These are phyloP conservation scores for Graphium colonna DNA, from an alignment of 2,888 invertebrate genomes.

Conservation along the genomic window DNA sequence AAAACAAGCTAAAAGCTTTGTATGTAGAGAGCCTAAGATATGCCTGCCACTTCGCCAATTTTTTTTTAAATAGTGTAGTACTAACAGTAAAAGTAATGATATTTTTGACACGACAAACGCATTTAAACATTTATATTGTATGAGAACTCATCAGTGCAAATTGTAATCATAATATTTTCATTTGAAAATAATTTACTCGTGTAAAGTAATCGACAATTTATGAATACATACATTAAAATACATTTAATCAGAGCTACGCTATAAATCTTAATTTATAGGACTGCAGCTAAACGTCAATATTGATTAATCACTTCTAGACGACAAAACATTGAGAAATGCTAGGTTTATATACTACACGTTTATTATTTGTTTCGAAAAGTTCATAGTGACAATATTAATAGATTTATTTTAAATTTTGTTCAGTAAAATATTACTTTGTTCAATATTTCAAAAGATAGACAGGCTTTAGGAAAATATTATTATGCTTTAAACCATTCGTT, in stretches of 20 bases:
- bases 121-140: too few relatives aligned
- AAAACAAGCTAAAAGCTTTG: too few relatives aligned
- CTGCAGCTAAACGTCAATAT: conserved; percentile 16
- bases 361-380: conserved; percentile 3
- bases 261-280: conserved; percentile 4
- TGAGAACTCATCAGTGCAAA: too few relatives aligned
- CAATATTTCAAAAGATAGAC: conserved; percentile 1
- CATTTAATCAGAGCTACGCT: conserved; percentile 7
- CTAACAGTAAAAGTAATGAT: too few relatives aligned
- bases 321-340: conserved; percentile 15
- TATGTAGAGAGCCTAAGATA: too few relatives aligned
- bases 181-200: background rate
- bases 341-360: conserved; percentile 16
- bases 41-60: background rate
- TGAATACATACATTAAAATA: background rate
- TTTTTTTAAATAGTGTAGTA: too few relatives aligned
- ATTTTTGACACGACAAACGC: too few relatives aligned
- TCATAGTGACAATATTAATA: background rate
- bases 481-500: too few relatives aligned
- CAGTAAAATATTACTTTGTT: background rate
- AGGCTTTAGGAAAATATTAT: too few relatives aligned
- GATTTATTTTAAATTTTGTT: background rate
- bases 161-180: too few relatives aligned
- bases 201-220: background rate
- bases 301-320: conserved; percentile 9